These are phyloP conservation scores for Neodiprion virginianus DNA, from an alignment of 1,140 invertebrate species.

Conservation along the genomic window DNA sequence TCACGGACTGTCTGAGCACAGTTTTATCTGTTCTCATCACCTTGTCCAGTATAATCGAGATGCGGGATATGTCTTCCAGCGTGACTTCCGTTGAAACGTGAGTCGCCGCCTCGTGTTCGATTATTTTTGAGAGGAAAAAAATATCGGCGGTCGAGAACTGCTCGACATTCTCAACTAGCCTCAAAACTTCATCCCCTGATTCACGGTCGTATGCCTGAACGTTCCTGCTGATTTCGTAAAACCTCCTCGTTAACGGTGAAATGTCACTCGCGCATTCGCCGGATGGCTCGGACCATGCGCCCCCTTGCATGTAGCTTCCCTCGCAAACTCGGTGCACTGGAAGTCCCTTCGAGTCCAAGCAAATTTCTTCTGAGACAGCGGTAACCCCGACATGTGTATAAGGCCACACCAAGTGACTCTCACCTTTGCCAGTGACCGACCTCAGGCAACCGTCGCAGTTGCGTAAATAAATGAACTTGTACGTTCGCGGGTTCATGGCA, in stretches of 20 bases:
- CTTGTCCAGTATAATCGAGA: conserved; percentile 60
- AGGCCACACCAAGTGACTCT: conserved; percentile 36
- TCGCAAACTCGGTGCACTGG: conserved; percentile 36
- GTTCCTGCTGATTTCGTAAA: background rate
- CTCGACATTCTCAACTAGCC: conserved; percentile 39
- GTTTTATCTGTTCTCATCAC: conserved; percentile 55
- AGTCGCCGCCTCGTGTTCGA: conserved; percentile 47
- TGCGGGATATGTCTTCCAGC: conserved; percentile 55
- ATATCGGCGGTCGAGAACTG: conserved; percentile 61
- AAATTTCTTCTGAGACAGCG: conserved; percentile 34
- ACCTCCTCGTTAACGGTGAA: background rate
- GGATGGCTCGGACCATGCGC: conserved; percentile 32
- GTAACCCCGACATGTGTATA: conserved; percentile 28
- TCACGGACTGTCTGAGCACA: conserved; percentile 57
- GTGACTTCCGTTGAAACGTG: conserved; percentile 46
- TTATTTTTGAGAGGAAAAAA: conserved; percentile 62
- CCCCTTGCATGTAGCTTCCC: conserved; percentile 45
- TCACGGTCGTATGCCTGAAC: background rate
- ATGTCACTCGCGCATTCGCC: background rate
- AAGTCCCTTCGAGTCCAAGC: conserved; percentile 40
- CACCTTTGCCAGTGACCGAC: background rate
- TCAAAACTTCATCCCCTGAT: conserved; percentile 48
- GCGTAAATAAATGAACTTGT: background rate
- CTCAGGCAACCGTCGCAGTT: conserved; percentile 2
- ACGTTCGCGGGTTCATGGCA: background rate